Evolutionary conservation across 2,113 vertebrate species (phyloP).

Genomic region (Odobenus rosmarus): DNA sequence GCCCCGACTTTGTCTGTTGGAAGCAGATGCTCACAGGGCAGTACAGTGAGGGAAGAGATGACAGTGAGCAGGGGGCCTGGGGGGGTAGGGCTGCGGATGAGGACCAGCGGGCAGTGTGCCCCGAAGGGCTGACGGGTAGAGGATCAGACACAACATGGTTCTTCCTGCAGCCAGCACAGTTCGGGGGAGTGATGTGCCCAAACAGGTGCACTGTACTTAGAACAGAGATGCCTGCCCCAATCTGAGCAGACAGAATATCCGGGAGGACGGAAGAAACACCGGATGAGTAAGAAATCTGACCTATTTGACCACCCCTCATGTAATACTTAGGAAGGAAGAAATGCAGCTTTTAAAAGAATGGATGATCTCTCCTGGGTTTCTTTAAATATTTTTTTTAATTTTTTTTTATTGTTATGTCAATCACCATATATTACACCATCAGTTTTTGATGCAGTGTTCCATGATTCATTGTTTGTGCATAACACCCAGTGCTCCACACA

Average conservation of each 20-base stretch:
- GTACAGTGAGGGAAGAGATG: accelerated
- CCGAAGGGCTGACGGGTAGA: background rate
- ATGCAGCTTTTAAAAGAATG: background rate
- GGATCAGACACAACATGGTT: accelerated
- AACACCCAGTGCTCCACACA: too few species aligned
- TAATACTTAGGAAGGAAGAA: too few species aligned
- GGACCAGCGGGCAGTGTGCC: accelerated
- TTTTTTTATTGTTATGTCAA: too few species aligned
- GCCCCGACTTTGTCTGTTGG: too few species aligned
- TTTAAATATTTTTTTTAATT: background rate
- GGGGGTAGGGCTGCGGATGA: accelerated
- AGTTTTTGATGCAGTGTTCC: too few species aligned
- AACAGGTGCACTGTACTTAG: too few species aligned
- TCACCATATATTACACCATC: too few species aligned
- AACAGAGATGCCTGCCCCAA: accelerated
- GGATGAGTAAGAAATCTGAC: accelerated
- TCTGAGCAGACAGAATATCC: background rate
- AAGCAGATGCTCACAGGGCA: accelerated
- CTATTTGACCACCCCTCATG: too few species aligned
- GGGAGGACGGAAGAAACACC: background rate
- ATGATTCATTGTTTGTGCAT: too few species aligned
- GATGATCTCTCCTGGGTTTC: too few species aligned
- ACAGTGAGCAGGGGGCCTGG: accelerated
- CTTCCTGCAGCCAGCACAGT: background rate
- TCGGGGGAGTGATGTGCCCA: background rate